Evolutionary conservation across 2,888 invertebrate species (phyloP).

Genomic region (Spilarctia lutea): DNA sequence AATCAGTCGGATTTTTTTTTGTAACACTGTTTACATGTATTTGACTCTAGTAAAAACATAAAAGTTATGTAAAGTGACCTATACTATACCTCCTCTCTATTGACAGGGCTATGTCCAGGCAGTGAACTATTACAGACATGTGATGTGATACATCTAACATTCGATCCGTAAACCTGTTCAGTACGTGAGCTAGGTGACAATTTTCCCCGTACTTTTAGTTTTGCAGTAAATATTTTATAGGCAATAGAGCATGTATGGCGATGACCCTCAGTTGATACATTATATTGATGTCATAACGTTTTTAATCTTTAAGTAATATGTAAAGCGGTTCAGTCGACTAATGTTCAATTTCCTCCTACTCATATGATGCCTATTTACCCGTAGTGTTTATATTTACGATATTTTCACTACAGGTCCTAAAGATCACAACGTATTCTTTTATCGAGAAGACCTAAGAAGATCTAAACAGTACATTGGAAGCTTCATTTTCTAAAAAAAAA

Average conservation of each 20-base stretch:
- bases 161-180: not conserved
- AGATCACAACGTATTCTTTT: not conserved
- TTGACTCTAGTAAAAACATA: no score
- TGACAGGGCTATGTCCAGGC: no score
- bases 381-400: not conserved
- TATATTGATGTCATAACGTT: constrained; percentile 1
- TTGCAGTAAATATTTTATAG: not conserved
- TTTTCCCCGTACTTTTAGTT: not conserved
- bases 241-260: not conserved
- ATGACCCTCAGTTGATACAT: not conserved
- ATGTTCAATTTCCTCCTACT: constrained; percentile 11
- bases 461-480: constrained; percentile 6
- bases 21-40: no score
- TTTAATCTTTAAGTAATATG: constrained; percentile 3
- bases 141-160: not conserved
- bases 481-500: constrained; percentile 26
- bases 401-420: not conserved
- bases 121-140: no score
- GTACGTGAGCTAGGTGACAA: not conserved
- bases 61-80: no score
- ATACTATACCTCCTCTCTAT: no score
- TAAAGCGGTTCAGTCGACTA: constrained; percentile 7
- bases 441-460: not conserved
- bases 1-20: no score
- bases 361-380: not conserved